A percentile compares a stretch with the other conserved stretches of the same genome.
Evolutionary conservation across 2,888 invertebrate genomes (phyloP).

Genomic region (Muschampia plurimacula): DNA sequence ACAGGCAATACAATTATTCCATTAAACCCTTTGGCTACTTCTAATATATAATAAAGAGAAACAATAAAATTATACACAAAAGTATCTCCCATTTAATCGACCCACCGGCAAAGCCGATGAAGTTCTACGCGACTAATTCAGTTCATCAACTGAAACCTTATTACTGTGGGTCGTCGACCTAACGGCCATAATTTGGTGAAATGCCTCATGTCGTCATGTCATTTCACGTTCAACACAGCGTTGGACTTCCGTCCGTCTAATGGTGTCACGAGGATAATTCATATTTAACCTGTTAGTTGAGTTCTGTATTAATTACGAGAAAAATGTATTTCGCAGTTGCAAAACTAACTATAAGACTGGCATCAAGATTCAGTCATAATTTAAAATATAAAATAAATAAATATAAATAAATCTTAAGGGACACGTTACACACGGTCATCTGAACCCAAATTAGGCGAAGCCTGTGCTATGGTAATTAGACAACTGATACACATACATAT

Average conservation of each 20-base stretch:
- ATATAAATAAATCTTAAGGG: too few relatives aligned
- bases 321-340: not conserved
- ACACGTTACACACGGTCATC: too few relatives aligned
- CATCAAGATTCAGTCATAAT: too few relatives aligned
- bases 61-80: slow-evolving; percentile 11
- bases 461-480: too few relatives aligned
- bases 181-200: slow-evolving; percentile 57
- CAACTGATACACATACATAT: too few relatives aligned
- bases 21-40: not conserved
- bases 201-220: slow-evolving; percentile 56
- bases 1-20: too few relatives aligned
- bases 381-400: too few relatives aligned
- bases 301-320: not conserved
- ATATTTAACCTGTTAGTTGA: slow-evolving; percentile 20
- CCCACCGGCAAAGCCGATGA: slow-evolving; percentile 17
- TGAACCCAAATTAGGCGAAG: too few relatives aligned
- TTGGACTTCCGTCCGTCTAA: slow-evolving; percentile 35
- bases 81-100: slow-evolving; percentile 14
- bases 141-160: slow-evolving; percentile 51
- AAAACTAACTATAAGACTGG: too few relatives aligned
- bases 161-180: slow-evolving; percentile 62
- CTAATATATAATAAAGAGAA: not conserved
- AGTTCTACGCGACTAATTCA: slow-evolving; percentile 46
- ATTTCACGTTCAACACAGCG: slow-evolving; percentile 47
- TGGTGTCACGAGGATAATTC: slow-evolving; percentile 31